Percentiles rank a stretch among this genome's conserved stretches.
Evolutionary conservation across 2,797 vertebrate genomes (phyloP).

Genomic region (Meda fulgida): DNA sequence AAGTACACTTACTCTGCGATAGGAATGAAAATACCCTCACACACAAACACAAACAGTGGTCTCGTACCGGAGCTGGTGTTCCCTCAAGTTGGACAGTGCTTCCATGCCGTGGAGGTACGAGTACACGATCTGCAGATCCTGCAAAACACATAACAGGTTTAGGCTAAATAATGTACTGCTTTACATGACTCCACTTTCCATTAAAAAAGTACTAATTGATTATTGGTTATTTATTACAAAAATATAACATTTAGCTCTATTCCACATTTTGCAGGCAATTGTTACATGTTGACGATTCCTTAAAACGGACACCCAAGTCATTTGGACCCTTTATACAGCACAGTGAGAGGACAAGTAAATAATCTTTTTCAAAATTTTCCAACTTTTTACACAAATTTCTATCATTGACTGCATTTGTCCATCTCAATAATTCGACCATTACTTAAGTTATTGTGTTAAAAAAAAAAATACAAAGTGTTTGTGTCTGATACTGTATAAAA

Average conservation of each 20-base stretch:
- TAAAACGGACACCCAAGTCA: neutral
- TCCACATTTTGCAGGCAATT: neutral
- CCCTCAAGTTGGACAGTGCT: constrained; percentile 86
- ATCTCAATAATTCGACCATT: neutral
- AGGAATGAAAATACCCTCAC: neutral
- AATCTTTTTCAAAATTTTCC: neutral
- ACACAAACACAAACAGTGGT: neutral
- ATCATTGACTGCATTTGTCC: neutral
- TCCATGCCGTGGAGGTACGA: constrained; percentile 90
- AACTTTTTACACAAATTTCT: neutral
- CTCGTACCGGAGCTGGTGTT: constrained; percentile 85
- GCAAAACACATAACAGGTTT: constrained; percentile 48
- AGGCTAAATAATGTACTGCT: no score
- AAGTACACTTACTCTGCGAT: neutral
- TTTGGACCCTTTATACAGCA: neutral
- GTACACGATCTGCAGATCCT: constrained; percentile 90
- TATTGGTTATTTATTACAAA: neutral
- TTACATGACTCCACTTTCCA: neutral
- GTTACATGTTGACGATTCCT: neutral
- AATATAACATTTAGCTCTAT: neutral
- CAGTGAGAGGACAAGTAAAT: neutral
- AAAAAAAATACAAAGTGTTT: neutral
- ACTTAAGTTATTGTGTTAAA: neutral
- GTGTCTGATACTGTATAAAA: no score
- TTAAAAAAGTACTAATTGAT: neutral